Conservation (phyloP, 1,140 invertebrate genomes). For the Drosophila pruinosa region DNA sequence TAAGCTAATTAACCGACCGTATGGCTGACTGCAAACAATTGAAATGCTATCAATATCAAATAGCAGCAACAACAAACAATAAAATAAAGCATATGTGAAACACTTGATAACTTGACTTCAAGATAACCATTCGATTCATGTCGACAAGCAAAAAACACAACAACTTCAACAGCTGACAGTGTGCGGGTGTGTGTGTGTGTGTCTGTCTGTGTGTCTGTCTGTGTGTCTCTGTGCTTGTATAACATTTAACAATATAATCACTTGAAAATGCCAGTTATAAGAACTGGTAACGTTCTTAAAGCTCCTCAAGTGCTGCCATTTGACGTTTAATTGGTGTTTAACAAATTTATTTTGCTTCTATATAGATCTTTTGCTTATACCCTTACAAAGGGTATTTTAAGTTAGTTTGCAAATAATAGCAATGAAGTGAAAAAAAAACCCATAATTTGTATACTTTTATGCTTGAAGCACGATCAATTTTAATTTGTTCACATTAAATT, state of each 20-base stretch:
- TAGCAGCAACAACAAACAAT: conserved; percentile 1
- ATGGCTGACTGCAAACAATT: conserved; percentile 4
- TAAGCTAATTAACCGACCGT: conserved; percentile 29
- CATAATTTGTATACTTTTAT: too few relatives aligned
- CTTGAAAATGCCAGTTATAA: conserved; percentile 45
- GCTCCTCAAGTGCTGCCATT: conserved; percentile 32
- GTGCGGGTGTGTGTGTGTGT: neutral
- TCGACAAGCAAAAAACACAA: conserved; percentile 35
- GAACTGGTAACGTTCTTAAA: conserved; percentile 28
- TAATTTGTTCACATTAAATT: too few relatives aligned
- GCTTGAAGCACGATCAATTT: too few relatives aligned
- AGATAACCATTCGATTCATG: conserved; percentile 42
- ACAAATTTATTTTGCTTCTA: conserved; percentile 18
- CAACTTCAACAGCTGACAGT: neutral
- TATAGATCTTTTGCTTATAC: neutral
- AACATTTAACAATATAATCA: conserved; percentile 45
- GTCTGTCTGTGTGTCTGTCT: neutral
- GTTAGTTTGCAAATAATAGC: too few relatives aligned
- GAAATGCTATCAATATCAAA: conserved; percentile 38
- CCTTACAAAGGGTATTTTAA: neutral
- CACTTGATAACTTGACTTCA: conserved; percentile 43
- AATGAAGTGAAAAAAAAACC: too few relatives aligned
- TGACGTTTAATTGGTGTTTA: conserved; percentile 42
- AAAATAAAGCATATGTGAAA: conserved; percentile 26
- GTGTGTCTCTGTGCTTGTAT: neutral